Evolutionary conservation across 2,888 invertebrate species (phyloP).

Genomic region (Scelioninae gen. 1): DNA sequence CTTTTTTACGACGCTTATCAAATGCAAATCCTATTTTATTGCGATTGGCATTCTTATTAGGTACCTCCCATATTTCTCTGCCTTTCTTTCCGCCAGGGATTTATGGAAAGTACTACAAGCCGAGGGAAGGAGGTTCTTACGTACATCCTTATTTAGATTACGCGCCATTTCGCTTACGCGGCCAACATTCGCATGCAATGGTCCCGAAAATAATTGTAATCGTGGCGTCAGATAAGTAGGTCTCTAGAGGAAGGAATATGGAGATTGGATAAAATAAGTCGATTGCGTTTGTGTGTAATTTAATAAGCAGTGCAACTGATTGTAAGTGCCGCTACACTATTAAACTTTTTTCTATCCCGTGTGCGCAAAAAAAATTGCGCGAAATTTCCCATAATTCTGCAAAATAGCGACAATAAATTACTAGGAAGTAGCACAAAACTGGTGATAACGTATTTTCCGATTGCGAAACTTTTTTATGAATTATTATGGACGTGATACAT

Average conservation of each 20-base stretch:
- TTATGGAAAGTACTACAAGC: slow-evolving; percentile 74
- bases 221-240: slow-evolving; percentile 46
- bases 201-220: slow-evolving; percentile 61
- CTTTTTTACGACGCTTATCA: slow-evolving; percentile 82
- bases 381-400: slow-evolving; percentile 44
- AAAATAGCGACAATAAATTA: slow-evolving; percentile 50
- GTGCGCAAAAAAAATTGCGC: slow-evolving; percentile 12
- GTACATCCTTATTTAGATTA: slow-evolving; percentile 77
- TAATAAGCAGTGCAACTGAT: slow-evolving; percentile 32
- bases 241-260: slow-evolving; percentile 45
- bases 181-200: slow-evolving; percentile 51
- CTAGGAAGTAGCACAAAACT: slow-evolving; percentile 29
- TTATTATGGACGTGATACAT: slow-evolving; percentile 59
- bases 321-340: slow-evolving; percentile 4
- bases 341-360: background rate
- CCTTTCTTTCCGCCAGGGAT: slow-evolving; percentile 76
- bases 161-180: slow-evolving; percentile 61
- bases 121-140: slow-evolving; percentile 72
- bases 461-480: slow-evolving; percentile 65
- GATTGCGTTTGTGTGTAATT: slow-evolving; percentile 53
- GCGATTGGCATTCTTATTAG: slow-evolving; percentile 82
- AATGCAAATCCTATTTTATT: slow-evolving; percentile 83
- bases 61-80: slow-evolving; percentile 63
- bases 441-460: slow-evolving; percentile 59
- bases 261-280: slow-evolving; percentile 56